Evolutionary conservation across 2,888 invertebrate genomes (phyloP), one percentile per base, ranked within the genome.

Genomic region (Globia sparganii): DNA sequence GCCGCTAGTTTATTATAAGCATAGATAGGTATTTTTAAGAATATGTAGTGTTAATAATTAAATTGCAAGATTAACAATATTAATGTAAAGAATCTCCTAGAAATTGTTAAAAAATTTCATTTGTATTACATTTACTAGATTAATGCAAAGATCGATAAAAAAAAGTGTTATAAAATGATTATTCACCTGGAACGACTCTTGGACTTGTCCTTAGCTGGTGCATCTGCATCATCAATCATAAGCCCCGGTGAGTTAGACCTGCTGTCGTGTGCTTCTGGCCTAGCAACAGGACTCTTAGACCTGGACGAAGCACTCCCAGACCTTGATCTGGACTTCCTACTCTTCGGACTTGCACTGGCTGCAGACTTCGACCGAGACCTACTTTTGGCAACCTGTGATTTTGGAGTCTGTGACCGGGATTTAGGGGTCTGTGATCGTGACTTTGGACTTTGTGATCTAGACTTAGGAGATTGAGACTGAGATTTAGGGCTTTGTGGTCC

Each of bases 231-330:
- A 90, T 97, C 97, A 87, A 97, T 97, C 96, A 97, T 97, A 21
- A 97, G 93, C 86, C 96, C 96, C 0, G 97, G 97, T 2, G 97
- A 96, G 80, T 97, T 97, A 1, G 97, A 97, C 74, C 96, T 91
- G 81, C 97, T 97, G 72, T 96, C 97, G 53, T 94, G 93, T 0
- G 91, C 92, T 86, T 94, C 93, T 46, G 93, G 94, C 70, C 92
- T 91, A 4, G 90, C 90, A 15, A 87, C 92, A 5, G 95, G 95
- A 83, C 95, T 95, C 76, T 94, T 94, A 6, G 95, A 94, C 72
- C 92, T 92, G 37, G 95, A 94, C 0, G 94, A 92, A 1, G 90
- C 92, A 90, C 95, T 93, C 0, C 93, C 92, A 0, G 88, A 88
- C 43, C 90, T 75, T 9, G 92, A 92, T 37, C 90, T 84, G 0